These are phyloP conservation scores for Cynopterus sphinx DNA, from an alignment of 2,797 vertebrate genomes.

Conservation along the genomic window DNA sequence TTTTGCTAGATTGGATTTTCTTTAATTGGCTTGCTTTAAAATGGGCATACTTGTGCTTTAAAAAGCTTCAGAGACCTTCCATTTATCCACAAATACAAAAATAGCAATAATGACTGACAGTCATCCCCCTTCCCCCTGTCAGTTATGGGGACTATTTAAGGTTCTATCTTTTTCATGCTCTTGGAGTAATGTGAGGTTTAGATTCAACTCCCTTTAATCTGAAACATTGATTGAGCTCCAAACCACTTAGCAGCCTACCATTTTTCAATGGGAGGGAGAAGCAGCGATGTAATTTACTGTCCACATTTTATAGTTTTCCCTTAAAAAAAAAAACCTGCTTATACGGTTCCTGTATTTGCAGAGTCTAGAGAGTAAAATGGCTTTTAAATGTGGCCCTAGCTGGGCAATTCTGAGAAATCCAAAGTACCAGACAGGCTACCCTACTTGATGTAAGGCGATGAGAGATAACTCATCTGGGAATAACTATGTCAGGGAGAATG, in stretches of 20 bases:
- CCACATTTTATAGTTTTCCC: constrained; percentile 76
- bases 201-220: constrained; percentile 73
- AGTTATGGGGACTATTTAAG: constrained; percentile 68
- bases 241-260: constrained; percentile 67
- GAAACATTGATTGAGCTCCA: constrained; percentile 52
- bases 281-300: constrained; percentile 70
- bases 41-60: constrained; percentile 36
- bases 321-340: constrained; percentile 52
- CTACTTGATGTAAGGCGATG: too few relatives aligned
- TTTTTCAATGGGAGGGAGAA: constrained; percentile 61
- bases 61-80: constrained; percentile 48
- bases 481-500: neutral
- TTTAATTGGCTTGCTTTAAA: constrained; percentile 46
- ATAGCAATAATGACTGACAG: constrained; percentile 51
- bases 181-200: constrained; percentile 73
- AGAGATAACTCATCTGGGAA: neutral
- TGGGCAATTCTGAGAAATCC: neutral
- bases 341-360: constrained; percentile 61
- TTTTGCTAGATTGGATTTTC: constrained; percentile 42
- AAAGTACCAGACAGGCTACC: neutral
- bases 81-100: constrained; percentile 58
- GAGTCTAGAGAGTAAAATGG: neutral
- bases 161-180: constrained; percentile 60
- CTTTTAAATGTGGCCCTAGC: constrained; percentile 57
- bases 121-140: neutral